Evolutionary conservation across 2,888 invertebrate species (phyloP), one percentile per base, ranked within the genome.

Genomic region (Drosophila cognata): DNA sequence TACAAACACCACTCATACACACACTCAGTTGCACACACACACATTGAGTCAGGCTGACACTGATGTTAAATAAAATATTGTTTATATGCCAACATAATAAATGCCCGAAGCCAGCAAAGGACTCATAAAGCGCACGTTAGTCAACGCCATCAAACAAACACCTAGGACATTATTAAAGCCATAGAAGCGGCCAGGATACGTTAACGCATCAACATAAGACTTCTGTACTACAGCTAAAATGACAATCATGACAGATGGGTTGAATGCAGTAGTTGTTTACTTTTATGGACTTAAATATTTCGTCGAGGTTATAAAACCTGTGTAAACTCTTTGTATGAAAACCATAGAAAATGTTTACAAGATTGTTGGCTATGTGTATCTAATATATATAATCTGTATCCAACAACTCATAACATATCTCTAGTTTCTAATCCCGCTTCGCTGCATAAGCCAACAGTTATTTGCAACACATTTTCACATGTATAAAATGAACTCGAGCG

Each of bases 41-140:
- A 35, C 25, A 21, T 35, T 59, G 18, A 55, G 55, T 57, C 52
- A 56, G 63, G 52, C 66, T 76, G 81, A 90, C 86, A 87, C 86
- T 88, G 81, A 90, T 90, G 87, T 90, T 87, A 90, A 87, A 87
- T 90, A 87, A 87, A 86, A 90, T 90, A 87, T 87, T 89, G 90
- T 86, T 90, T 86, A 86, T 90, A 79, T 79, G 76, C 74, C 76
- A 86, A 81, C 90, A 91, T 81, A 87, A 89, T 87, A 90, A 90
- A 90, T 84, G 87, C 83, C 75, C 81, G 77, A 56, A 68, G 74
- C 55, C 77, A 58, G 70, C 71, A 69, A 60, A 69, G 79, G 59
- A 83, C 88, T 85, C 86, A 75, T 79, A 90, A 89, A 89, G 74
- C 51, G 67, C 61, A 64, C 81, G 71, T 81, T 78, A 81, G 64